These are phyloP conservation scores for Arothron firmamentum DNA, from an alignment of 2,113 vertebrate genomes.

Conservation along the genomic window DNA sequence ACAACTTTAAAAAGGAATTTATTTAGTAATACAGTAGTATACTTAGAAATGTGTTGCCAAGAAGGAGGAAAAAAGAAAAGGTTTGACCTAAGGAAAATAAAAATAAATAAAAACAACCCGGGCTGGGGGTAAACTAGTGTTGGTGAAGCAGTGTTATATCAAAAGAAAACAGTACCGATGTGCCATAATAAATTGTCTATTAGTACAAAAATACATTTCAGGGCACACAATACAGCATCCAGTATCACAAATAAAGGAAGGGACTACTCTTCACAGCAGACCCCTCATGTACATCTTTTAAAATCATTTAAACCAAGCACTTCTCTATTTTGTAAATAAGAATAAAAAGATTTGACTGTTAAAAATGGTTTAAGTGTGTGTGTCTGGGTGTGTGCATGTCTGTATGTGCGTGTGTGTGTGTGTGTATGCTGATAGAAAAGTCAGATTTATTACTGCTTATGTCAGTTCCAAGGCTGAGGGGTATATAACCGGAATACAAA, in stretches of 20 bases:
- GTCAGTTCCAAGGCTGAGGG: slow-evolving; percentile 98
- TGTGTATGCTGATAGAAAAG: slow-evolving; percentile 89
- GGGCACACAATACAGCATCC: slow-evolving; percentile 97
- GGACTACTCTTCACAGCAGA: slow-evolving; percentile 86
- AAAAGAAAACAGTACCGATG: slow-evolving; percentile 93
- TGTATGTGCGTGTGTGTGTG: slow-evolving; percentile 60
- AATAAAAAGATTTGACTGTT: slow-evolving; percentile 96
- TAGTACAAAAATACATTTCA: slow-evolving; percentile 99
- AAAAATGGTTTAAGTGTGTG: slow-evolving; percentile 91
- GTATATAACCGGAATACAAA: slow-evolving; percentile 94
- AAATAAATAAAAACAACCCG: slow-evolving; percentile 88
- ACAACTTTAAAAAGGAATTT: slow-evolving; percentile 98
- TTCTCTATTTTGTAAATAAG: slow-evolving; percentile 80
- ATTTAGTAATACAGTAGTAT: slow-evolving; percentile 91
- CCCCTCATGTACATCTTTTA: slow-evolving; percentile 85
- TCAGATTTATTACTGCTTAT: slow-evolving; percentile 94
- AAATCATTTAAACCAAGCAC: slow-evolving; percentile 92
- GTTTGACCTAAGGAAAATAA: background rate
- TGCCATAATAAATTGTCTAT: slow-evolving; percentile 99
- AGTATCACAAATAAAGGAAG: slow-evolving; percentile 98
- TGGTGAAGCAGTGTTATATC: slow-evolving; percentile 92
- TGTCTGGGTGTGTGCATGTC: slow-evolving; percentile 69
- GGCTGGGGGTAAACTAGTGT: slow-evolving; percentile 81
- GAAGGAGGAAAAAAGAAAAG: slow-evolving; percentile 33
- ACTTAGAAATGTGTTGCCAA: slow-evolving; percentile 93